Evolutionary conservation across 92 coral and sea anemone genomes (phyloP).

Genomic region (Actinostola sp.): DNA sequence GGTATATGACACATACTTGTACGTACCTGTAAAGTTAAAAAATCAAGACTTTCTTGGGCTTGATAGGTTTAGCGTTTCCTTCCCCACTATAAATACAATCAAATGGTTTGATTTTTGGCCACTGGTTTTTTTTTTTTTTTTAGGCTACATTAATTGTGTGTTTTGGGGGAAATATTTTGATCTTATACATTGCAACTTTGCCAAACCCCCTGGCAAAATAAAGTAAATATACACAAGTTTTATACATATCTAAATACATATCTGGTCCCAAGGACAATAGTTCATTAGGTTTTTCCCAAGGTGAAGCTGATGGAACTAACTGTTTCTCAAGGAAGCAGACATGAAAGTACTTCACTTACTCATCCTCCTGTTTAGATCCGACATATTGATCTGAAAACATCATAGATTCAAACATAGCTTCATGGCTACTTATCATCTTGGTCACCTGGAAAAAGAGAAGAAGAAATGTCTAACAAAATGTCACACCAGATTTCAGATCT

Average conservation of each 20-base stretch:
- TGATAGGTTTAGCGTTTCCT: constrained; percentile 76
- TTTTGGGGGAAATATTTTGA: too few species aligned
- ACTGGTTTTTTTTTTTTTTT: too few species aligned
- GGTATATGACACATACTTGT: too few species aligned
- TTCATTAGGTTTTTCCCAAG: too few species aligned
- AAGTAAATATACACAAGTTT: background rate
- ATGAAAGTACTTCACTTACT: constrained; percentile 72
- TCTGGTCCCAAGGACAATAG: too few species aligned
- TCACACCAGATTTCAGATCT: background rate
- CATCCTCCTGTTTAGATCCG: constrained; percentile 96
- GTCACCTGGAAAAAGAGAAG: constrained; percentile 67
- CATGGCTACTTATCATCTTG: constrained; percentile 71
- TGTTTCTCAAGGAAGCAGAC: too few species aligned
- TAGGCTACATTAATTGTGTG: too few species aligned
- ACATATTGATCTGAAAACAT: constrained; percentile 96
- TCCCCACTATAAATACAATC: constrained; percentile 60
- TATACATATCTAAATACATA: background rate
- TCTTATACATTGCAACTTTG: too few species aligned
- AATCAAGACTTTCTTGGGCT: constrained; percentile 91
- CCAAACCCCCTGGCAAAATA: too few species aligned
- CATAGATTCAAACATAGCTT: constrained; percentile 91
- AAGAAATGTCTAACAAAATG: background rate
- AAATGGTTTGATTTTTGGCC: too few species aligned
- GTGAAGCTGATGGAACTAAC: too few species aligned
- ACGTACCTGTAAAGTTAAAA: constrained; percentile 92